Evolutionary conservation across 2,113 vertebrate genomes (phyloP).

Genomic region (Diphyllodes magnificus): DNA sequence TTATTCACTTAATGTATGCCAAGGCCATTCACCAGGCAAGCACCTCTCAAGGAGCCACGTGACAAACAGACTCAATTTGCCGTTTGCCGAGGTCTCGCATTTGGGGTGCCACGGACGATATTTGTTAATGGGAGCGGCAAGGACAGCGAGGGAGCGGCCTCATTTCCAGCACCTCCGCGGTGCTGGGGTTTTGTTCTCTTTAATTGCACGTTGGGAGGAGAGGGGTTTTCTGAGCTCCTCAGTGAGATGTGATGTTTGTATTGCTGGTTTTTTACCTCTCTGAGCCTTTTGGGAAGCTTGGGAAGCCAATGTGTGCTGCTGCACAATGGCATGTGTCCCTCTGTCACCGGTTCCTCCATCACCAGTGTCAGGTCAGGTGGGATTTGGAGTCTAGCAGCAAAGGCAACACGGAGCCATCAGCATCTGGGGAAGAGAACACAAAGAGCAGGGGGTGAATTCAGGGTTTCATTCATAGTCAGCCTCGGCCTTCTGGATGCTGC

Average conservation of each 20-base stretch:
- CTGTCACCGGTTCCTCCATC: not conserved
- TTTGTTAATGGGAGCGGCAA: not conserved
- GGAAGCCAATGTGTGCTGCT: not conserved
- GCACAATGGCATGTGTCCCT: fast-evolving
- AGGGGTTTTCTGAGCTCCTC: not conserved
- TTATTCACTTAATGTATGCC: conserved; percentile 52
- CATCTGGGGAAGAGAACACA: not conserved
- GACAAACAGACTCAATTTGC: not conserved
- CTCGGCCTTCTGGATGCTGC: not conserved
- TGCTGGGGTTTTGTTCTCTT: not conserved
- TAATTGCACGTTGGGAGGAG: not conserved
- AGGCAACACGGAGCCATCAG: fast-evolving
- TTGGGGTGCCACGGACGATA: not conserved
- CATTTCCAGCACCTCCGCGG: not conserved
- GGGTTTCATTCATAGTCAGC: not conserved
- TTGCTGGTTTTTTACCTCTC: not conserved
- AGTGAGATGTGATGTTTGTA: not conserved
- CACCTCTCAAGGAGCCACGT: conserved; percentile 35
- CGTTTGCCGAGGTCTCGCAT: not conserved
- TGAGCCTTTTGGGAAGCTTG: not conserved
- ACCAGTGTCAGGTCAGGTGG: fast-evolving
- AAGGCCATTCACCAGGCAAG: conserved; percentile 57
- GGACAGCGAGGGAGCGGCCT: not conserved
- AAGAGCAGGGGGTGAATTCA: not conserved
- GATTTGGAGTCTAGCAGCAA: not conserved